Base-by-base conservation (phyloP, 2,113 vertebrate genomes). In the Talpa occidentalis region DNA sequence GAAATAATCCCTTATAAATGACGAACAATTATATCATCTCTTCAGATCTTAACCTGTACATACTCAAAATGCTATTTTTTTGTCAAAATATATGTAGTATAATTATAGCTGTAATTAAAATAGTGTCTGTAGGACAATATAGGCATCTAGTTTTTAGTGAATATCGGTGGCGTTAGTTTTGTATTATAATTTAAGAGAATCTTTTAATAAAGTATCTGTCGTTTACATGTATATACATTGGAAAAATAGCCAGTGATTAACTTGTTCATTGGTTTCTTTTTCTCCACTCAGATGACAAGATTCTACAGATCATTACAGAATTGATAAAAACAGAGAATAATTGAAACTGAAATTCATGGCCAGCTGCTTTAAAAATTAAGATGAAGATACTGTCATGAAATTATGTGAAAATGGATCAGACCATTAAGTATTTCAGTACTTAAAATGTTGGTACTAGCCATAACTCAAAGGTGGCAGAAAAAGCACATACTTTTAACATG, bases 271-370 rank as follows among this genome's bases (percentile, higher is more conserved):
- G 0, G 4, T 86, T 84, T 88, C 85, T 79, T 88, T 91, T 77
- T 72, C 94, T 91, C 85, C 28, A 72, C 44, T 79, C 96, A 99
- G 99, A 99, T 98, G 99, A 99, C 96, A 98, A 97, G 94, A 98
- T 99, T 95, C 99, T 99, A 60, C 98, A 98, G 70, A 96, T 99
- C 93, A 99, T 99, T 97, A 99, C 99, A 84, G 99, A 99, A 96
- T 96, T 99, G 98, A 99, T 99, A 95, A 98, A 98, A 97, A 98
- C 98, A 4, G 99, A 99, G 97, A 98, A 98, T 10, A 95, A 97
- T 76, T 97, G 96, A 98, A 90, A 94, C 21, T 72, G 89, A 90
- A 70, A 89, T 80, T 89, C 91, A 19, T 28, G 70, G 49, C 72
- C 14, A 78, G 16, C 14, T 79, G 42, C n/a, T 95, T 97, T 90